Evolutionary conservation across 2,113 vertebrate genomes (phyloP), one percentile per base, ranked within the genome.

Genomic region (Aegotheles bennettii): DNA sequence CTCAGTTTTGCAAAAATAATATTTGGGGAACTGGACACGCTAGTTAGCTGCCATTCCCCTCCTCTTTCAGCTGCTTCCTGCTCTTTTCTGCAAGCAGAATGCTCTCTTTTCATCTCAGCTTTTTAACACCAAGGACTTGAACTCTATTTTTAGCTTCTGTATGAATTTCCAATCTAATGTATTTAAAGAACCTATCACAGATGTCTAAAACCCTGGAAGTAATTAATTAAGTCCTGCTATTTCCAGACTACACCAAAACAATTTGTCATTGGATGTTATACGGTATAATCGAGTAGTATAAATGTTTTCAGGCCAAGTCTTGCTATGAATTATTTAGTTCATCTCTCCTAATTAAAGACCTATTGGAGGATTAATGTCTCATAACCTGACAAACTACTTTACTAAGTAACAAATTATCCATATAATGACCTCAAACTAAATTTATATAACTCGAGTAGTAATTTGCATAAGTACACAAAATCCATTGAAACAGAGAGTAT

Each of bases 311-410:
- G 97, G 96, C 97, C 94, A 97, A 97, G 96, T 91, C 97, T 97
- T 96, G 91, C 96, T 97, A 97, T 98, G 96, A 98, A 98, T 98
- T 98, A 98, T 98, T 98, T 98, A 98, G 96, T 97, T 97, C 96
- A 96, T 98, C 96, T 98, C 93, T 97, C 88, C 97, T 97, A 98
- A 98, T 98, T 98, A 98, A 98, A 98, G 97, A 96, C 95, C 94
- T 98, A 92, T 97, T 67, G 95, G 95, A 97, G 94, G 97, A 98
- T 97, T 98, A 98, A 98, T 98, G 97, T 97, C 97, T 98, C 89
- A 90, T 98, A 98, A 98, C 97, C 96, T 97, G 96, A 97, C 92
- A 95, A 97, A 97, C 94, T 97, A 98, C 93, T 98, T 98, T 97
- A 97, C 95, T 98, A 95, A 97, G 95, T 97, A 98, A 97, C 97